Evolutionary conservation across 2,888 invertebrate species (phyloP), one percentile per base, ranked within the genome.

Genomic region (Allophyes oxyacanthae): DNA sequence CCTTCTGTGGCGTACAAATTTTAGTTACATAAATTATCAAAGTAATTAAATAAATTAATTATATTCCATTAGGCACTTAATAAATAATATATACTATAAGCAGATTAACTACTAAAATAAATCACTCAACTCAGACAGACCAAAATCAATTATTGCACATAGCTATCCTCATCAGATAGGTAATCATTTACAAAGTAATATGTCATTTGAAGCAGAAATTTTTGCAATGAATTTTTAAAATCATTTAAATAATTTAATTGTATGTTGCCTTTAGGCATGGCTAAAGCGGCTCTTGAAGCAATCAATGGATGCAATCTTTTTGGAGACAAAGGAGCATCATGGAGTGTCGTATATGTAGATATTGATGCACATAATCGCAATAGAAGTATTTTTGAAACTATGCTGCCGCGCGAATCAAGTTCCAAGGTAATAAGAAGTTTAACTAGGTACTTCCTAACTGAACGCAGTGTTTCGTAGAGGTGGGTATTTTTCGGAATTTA

Each of bases 281-380:
- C 99, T 0, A 99, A 99, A 93, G 98, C 99, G 49, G 99, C 99
- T 0, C 92, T 99, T 37, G 99, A 99, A 95, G 98, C 99, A 0
- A 98, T 99, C 28, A 99, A 99, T 87, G 99, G 99, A 0, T 99
- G 98, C 84, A 99, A 99, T 92, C 94, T 99, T 67, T 99, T 99
- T 89, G 99, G 99, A 0, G 98, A 98, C 75, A 98, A 98, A 79
- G 99, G 99, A 13, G 99, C 99, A 0, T 98, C 99, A 0, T 99
- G 99, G 98, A 99, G 99, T 77, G 99, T 99, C 0, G 97, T 99
- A 52, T 99, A 99, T 89, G 99, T 99, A 1, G 99, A 99, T 85
- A 99, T 99, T 78, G 99, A 99, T 93, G 99, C 99, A 0, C 99
- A 99, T 88, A 99, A 99, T 90, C 95, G 99, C 52, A 99, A 99